Evolutionary conservation across 2,113 vertebrate genomes (phyloP), one percentile per base, ranked within the genome.

Genomic region (Pteropus alecto): DNA sequence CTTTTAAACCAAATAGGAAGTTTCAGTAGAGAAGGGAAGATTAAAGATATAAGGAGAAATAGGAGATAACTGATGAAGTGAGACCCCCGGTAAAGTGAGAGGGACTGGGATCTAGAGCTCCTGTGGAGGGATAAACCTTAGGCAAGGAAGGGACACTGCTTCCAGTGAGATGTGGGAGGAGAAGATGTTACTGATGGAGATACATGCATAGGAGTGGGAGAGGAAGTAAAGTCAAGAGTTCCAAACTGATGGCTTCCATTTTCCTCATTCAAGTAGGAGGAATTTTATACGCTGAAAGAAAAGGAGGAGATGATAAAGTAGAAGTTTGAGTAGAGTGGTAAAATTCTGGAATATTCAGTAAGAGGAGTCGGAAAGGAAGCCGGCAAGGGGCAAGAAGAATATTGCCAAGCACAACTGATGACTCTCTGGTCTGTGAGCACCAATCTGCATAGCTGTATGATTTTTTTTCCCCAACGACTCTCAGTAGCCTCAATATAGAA

Each of bases 261-360:
- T 97, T 87, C 51, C 19, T 92, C 58, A 68, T 26, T 86, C 74
- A 93, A 83, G 41, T 63, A 70, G 43, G 83, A 92, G 28, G 24
- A 43, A 92, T 41, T 41, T 65, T 30, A 51, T 77, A 77, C 46
- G n/a, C 71, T 35, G 5, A 95, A 95, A 81, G 8, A 89, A 71
- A 89, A 38, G 41, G 26, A 76, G 56, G 41, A 48, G 33, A n/a
- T 14, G 13, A 30, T 70, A 21, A 65, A 79, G 22, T 33, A 85
- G 43, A 91, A 87, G 10, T 68, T 84, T 93, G 48, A 90, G 26
- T 4, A 0, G 82, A 93, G 26, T 90, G 51, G 22, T 89, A 51
- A 73, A 76, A 82, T 92, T 76, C 56, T 95, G 33, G 26, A 90
- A 58, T 87, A 87, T 90, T 94, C 83, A 22, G 33, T 77, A 7